Evolutionary conservation across 2,113 vertebrate genomes (phyloP), one percentile per base, ranked within the genome.

Genomic region (Psittacara wagleri): DNA sequence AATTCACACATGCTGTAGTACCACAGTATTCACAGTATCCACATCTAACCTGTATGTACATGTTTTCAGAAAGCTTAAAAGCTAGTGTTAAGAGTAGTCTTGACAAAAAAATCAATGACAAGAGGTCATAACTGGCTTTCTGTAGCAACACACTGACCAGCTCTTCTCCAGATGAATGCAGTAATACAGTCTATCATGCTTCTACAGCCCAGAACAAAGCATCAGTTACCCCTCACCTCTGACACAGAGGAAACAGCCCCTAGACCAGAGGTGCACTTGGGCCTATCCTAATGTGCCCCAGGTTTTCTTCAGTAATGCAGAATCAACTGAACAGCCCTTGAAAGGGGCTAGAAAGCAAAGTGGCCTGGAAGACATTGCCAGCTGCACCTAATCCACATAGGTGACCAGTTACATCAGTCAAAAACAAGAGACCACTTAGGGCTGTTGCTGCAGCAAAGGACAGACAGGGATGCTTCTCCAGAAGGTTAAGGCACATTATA

Each of bases 121-220:
- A 74, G 84, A 74, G 24, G 17, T 70, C 33, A 28, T 7, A 41
- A 54, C 7, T 41, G 28, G 13, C 15, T 59, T 73, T 48, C 62
- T 79, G 62, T 17, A 68, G 31, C 41, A 57, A 70, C 3, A 70
- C n/a, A 28, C 0, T 31, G 62, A 59, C 0, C 0, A 49, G 16
- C n/a, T 86, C 41, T 59, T 54, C 33, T 73, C 48, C 68, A 80
- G 51, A 33, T 10, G 5, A 41, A 55, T 19, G n/a, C 43, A 73
- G 43, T 22, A 64, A 7, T 12, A 13, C 9, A 29, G 13, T 18
- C 23, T 48, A 37, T 9, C 43, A 55, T 11, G 70, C 23, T 49
- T 25, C 67, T 28, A 39, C 48, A 86, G 64, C 31, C 39, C 52
- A 88, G 16, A 75, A 22, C 2, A 41, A 63, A 59, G 37, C 63